Evolutionary conservation across 1,140 invertebrate species (phyloP).

Genomic region (Diorhabda sublineata): DNA sequence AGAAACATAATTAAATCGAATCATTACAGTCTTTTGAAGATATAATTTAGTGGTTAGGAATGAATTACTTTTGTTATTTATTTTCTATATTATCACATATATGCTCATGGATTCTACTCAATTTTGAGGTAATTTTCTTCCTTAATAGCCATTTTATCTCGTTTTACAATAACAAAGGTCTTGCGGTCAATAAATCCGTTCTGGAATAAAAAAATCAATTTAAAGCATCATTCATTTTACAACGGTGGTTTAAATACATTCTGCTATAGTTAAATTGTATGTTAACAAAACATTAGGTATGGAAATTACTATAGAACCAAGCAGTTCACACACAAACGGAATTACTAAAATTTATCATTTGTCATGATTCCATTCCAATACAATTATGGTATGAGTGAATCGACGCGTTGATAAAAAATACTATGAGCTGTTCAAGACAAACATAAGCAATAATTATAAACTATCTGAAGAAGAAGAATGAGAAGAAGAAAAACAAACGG

Average conservation of each 20-base stretch:
- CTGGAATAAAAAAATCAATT: constrained; percentile 1
- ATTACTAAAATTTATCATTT: no score
- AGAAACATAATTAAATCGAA: background rate
- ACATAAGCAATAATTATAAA: no score
- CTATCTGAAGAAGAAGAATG: no score
- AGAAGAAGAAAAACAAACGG: no score
- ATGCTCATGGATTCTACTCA: background rate
- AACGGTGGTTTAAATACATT: constrained; percentile 10
- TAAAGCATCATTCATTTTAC: constrained; percentile 5
- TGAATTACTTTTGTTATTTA: background rate
- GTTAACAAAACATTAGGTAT: constrained; percentile 8
- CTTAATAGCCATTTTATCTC: constrained; percentile 1
- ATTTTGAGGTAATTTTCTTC: constrained; percentile 3
- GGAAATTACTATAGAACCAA: background rate
- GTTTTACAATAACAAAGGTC: constrained; percentile 6
- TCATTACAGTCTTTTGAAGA: background rate
- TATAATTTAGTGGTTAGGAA: background rate
- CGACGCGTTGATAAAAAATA: no score
- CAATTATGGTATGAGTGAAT: no score
- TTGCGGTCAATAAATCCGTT: constrained; percentile 8
- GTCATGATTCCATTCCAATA: no score
- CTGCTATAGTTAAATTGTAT: constrained; percentile 9
- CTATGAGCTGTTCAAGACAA: no score
- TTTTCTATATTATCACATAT: constrained; percentile 3
- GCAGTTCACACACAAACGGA: background rate